Percentiles rank a stretch among this genome's conserved stretches.
Conservation (phyloP, 2,797 vertebrate species). For the Paguma larvata region DNA sequence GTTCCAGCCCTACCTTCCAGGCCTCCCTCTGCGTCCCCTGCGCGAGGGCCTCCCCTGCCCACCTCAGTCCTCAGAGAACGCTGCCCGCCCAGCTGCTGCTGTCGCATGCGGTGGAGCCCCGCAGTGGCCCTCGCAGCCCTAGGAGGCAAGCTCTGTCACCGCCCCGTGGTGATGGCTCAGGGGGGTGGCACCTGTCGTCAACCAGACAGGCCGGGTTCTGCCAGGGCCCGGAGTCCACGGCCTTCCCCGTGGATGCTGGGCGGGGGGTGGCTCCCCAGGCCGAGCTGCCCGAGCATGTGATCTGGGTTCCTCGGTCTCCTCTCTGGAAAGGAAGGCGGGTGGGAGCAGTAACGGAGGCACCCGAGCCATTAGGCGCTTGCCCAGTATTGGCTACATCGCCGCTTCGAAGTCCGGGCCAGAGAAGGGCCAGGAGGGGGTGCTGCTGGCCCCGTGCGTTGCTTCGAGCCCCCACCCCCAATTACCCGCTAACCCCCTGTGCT, state of each 20-base stretch:
- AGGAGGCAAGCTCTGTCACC: not conserved
- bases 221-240: not conserved
- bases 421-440: not conserved
- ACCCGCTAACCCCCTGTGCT: conserved; percentile 52
- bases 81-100: not conserved
- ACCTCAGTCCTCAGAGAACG: not conserved
- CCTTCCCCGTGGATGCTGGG: not conserved
- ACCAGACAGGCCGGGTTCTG: not conserved
- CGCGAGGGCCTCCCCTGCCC: not conserved
- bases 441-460: not conserved
- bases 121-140: not conserved
- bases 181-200: not conserved
- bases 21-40: not conserved
- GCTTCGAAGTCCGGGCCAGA: not conserved
- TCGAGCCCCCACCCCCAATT: not conserved
- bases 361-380: not conserved
- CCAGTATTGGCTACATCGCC: not conserved
- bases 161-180: not conserved
- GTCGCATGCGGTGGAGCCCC: too few species aligned
- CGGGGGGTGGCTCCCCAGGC: not conserved
- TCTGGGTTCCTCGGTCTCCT: not conserved
- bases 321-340: not conserved
- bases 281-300: not conserved
- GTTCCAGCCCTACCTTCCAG: not conserved
- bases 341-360: not conserved